Evolutionary conservation across 1,140 invertebrate species (phyloP), one percentile per base, ranked within the genome.

Genomic region (Episyrphus balteatus): DNA sequence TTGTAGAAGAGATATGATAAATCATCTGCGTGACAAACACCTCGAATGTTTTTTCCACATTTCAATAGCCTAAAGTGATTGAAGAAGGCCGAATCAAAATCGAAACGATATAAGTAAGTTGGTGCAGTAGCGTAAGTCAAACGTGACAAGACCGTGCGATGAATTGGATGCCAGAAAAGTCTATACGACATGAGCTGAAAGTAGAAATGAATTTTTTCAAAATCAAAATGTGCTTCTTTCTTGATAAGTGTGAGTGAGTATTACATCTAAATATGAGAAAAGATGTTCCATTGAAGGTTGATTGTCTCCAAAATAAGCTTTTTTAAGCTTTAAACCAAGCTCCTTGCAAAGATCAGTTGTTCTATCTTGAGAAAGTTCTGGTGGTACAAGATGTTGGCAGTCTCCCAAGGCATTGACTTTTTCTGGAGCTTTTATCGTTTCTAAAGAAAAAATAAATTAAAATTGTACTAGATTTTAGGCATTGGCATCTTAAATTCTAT

Each of bases 1-100:
- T 66, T 73, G 47, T 70, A 65, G 53, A 79, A 83, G 33, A 82
- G 52, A 58, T 82, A 82, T 38, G 75, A 73, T 0, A 82, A 26
- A 46, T 83, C 81, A 48, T 83, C 81, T 0, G 71, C 75, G 58
- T 83, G 81, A 50, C 70, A 71, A 7, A 75, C 73, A 0, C 63
- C 63, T n/a, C 33, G 14, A 18, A 55, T 50, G 3, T 59, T 54
- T 8, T 59, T 51, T 2, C 56, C 63, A 36, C 61, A 63, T 38
- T 62, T 66, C 31, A 70, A 69, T 21, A 53, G 10, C 5, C 64
- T 53, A 33, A 50, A 54, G 36, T 66, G 59, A 45, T 68, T 68
- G 13, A 63, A 65, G 14, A 59, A 10, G 5, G 53, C 54, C 1
- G 69, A 63, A 39, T 71, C 66, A 19, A 72, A 56, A 39, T 68